Percentiles rank a stretch among this genome's conserved stretches.
Evolutionary conservation across 2,888 invertebrate genomes (phyloP).

Genomic region (Arge pagana): DNA sequence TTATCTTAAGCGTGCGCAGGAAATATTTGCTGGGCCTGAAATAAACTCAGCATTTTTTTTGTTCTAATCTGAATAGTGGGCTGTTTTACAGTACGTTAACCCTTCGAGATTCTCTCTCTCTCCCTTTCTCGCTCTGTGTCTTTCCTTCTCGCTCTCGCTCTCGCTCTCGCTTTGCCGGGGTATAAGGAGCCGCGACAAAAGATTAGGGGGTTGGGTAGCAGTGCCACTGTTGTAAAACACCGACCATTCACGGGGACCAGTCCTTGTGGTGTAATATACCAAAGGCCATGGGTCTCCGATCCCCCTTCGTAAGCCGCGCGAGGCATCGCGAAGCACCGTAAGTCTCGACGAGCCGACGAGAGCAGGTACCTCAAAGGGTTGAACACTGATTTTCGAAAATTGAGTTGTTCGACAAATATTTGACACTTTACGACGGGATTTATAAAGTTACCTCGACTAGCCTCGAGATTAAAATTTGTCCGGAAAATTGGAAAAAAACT

Average conservation of each 20-base stretch:
- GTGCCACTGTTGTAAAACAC: constrained; percentile 49
- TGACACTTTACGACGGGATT: constrained; percentile 17
- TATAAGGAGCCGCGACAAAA: background rate
- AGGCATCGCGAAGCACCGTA: background rate
- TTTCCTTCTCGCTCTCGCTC: constrained; percentile 25
- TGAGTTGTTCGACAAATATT: constrained; percentile 13
- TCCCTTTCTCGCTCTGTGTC: constrained; percentile 1
- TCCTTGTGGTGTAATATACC: constrained; percentile 37
- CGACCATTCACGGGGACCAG: constrained; percentile 44
- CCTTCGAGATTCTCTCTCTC: constrained; percentile 31
- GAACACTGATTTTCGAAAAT: constrained; percentile 16
- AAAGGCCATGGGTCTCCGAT: constrained; percentile 3
- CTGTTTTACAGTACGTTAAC: constrained; percentile 38
- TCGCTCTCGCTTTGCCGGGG: constrained; percentile 6
- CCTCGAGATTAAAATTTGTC: too few species aligned
- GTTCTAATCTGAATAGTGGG: constrained; percentile 30
- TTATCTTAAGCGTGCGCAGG: too few species aligned
- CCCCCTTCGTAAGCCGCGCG: constrained; percentile 2
- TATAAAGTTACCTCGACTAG: too few species aligned
- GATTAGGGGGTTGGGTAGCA: constrained; percentile 10
- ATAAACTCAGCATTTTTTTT: constrained; percentile 21
- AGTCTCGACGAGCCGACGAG: background rate
- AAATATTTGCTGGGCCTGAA: constrained; percentile 19
- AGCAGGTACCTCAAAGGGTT: constrained; percentile 42
- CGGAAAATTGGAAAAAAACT: too few species aligned